Percentiles rank a stretch among this genome's conserved stretches.
These are phyloP conservation scores for Laodelphax striatellus DNA, from an alignment of 1,140 invertebrate species.

Conservation along the genomic window DNA sequence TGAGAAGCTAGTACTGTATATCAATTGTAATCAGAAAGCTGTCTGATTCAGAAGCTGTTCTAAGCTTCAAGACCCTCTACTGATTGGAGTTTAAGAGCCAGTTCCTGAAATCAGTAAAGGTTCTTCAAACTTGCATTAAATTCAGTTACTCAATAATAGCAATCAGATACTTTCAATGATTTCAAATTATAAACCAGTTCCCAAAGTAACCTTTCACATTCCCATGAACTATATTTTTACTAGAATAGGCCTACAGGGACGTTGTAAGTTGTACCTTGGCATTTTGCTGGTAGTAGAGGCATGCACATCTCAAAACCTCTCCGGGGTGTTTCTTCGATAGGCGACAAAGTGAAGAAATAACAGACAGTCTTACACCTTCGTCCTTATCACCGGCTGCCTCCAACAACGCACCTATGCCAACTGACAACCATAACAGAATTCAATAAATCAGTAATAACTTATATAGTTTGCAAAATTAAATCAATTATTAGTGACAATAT, in stretches of 20 bases:
- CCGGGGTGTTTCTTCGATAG: constrained; percentile 42
- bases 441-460: too few species aligned
- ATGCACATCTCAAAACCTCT: constrained; percentile 36
- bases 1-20: too few species aligned
- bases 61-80: too few species aligned
- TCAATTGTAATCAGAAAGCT: too few species aligned
- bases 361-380: constrained; percentile 38
- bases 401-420: constrained; percentile 42
- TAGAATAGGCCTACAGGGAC: too few species aligned
- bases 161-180: not conserved
- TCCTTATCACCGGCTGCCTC: constrained; percentile 46
- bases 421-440: constrained; percentile 29
- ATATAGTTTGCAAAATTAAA: too few species aligned
- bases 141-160: not conserved
- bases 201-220: not conserved
- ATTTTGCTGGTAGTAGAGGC: constrained; percentile 36
- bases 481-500: too few species aligned
- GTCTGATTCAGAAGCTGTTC: too few species aligned
- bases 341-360: constrained; percentile 39
- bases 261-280: constrained; percentile 29
- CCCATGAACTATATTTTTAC: not conserved
- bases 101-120: not conserved
- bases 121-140: not conserved
- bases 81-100: too few species aligned
- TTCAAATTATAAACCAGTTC: not conserved